Evolutionary conservation across 2,888 invertebrate genomes (phyloP).

Genomic region (Callimorpha dominula): DNA sequence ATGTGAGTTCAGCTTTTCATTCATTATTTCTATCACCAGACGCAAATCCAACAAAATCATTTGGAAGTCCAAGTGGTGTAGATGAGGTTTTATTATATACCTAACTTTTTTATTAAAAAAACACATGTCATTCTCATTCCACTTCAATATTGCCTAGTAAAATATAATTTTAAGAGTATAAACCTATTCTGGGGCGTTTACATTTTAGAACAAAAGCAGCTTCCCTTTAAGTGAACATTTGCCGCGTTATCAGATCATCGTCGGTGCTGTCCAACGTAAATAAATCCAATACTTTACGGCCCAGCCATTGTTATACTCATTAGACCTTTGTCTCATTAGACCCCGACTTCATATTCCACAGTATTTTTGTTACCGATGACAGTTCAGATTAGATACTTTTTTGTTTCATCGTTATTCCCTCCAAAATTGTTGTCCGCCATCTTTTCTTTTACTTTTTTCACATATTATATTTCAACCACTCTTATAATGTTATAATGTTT

Average conservation of each 20-base stretch:
- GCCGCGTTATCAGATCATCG: conserved; percentile 81
- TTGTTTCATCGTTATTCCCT: conserved; percentile 54
- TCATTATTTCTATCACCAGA: too few relatives aligned
- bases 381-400: conserved; percentile 77
- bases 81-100: too few relatives aligned
- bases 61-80: too few relatives aligned
- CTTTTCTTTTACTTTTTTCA: conserved; percentile 58
- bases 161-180: too few relatives aligned
- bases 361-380: conserved; percentile 80
- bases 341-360: conserved; percentile 77
- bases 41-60: too few relatives aligned
- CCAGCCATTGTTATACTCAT: conserved; percentile 83
- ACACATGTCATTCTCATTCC: too few relatives aligned
- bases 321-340: conserved; percentile 86
- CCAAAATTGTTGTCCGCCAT: conserved; percentile 56
- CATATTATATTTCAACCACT: conserved; percentile 54
- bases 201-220: conserved; percentile 26
- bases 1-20: too few relatives aligned
- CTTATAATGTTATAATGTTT: conserved; percentile 56
- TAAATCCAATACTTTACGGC: conserved; percentile 85
- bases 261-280: conserved; percentile 73
- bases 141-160: too few relatives aligned
- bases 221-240: conserved; percentile 74
- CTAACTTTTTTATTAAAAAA: too few relatives aligned
- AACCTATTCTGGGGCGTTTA: not conserved